Base-by-base conservation (phyloP, 1,140 invertebrate species). In the Mamestra configurata region DNA sequence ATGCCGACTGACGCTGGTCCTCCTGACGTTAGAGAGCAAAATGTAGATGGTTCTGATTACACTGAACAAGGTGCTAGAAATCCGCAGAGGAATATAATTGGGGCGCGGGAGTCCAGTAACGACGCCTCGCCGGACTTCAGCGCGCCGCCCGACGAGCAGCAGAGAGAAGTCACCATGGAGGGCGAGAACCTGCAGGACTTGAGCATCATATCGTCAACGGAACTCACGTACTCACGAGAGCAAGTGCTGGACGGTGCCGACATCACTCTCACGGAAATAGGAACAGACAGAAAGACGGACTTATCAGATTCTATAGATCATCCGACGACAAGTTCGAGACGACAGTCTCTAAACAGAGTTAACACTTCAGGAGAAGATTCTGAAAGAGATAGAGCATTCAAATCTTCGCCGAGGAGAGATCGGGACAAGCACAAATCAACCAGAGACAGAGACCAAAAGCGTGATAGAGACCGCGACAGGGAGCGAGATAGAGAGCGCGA, bases 151-250 rank as follows among this genome's bases (percentile, higher is more conserved):
- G 92, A 86, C 61, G 96, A 95, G 46, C 88, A 92, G 40, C 95
- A 95, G 77, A 88, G 96, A 49, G 96, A 96, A 81, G 88, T 96
- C 15, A 95, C 93, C 13, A 93, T 96, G 89, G 96, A 96, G 80
- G 96, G 96, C 11, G 96, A 96, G 81, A 96, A 96, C 80, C 86
- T 96, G 24, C 95, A 96, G 82, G 96, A 96, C 88, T 88, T 95
- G 43, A 95, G 93, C 80, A 77, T 84, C 10, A 89, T 92, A 68
- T 87, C 92, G 6, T 88, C 92, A 8, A 79, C 85, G 6, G 94
- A 95, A 35, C 80, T 92, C 70, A 85, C 92, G 0, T 91, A 87
- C 68, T 83, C 91, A 6, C 83, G 94, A 18, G 93, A 94, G 43
- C 89, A 89, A 55, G 88, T 89, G 8, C 87, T 93, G 43, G 92